Base-by-base conservation (phyloP, 2,888 invertebrate species). In the Sphinx pinastri region DNA sequence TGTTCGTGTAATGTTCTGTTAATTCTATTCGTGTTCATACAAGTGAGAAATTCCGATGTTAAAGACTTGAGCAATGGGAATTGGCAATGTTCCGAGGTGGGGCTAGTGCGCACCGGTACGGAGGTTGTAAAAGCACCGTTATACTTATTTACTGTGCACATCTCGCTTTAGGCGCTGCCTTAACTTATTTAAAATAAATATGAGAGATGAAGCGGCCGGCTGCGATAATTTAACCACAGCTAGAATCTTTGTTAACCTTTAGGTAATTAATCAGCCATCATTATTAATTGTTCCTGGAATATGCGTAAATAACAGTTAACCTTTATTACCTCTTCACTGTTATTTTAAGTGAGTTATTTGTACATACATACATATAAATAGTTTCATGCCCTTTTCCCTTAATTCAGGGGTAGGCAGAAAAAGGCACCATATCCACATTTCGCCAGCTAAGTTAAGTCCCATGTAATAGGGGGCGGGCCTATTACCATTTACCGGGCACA, bases 121-220 rank as follows among this genome's bases (percentile, higher is more conserved):
- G 86, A 85, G 90, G 92, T 88, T 90, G 91, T 93, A 93, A 93
- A 94, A 88, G 82, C 80, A 84, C 93, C 93, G 93, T 93, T 94
- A 92, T 83, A 88, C 91, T 90, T 91, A 91, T 93, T 92, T 92
- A 90, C 93, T 88, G 91, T 88, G 92, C 88, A 87, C 93, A 93
- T 92, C 93, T 92, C 82, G 87, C 89, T 87, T 87, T 88, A 84
- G 90, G 88, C 87, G 84, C 85, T 87, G 83, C 80, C 82, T 84
- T 85, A 78, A 83, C 86, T 87, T 90, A 89, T 88, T 88, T 90
- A 86, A 86, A 84, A 83, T 71, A 73, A 75, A 73, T 73, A 72
- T 71, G 71, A 73, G 71, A 52, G 63, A 47, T 63, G 63, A 63
- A 63, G 49, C 19, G 13, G 19, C 63, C 13, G 63, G 19, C 63